Percentiles rank a stretch among this genome's conserved stretches.
Conservation (phyloP, 2,113 vertebrate species). For the Empidonax traillii region DNA sequence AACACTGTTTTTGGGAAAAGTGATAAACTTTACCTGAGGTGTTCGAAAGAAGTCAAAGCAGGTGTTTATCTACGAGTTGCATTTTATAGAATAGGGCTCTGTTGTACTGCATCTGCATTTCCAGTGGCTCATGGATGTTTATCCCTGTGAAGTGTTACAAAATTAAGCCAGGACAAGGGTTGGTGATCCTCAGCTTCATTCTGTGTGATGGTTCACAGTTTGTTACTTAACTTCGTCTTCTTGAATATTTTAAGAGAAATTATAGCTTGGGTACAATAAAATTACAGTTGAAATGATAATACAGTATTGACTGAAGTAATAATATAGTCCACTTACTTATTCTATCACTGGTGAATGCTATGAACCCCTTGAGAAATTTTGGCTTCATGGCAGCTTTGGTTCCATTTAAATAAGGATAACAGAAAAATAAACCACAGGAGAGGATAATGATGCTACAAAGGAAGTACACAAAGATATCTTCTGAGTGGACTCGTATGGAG, state of each 20-base stretch:
- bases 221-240: slow-evolving; percentile 47
- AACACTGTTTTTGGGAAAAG: not conserved
- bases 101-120: slow-evolving; percentile 56
- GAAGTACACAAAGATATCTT: slow-evolving; percentile 65
- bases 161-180: slow-evolving; percentile 25
- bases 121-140: slow-evolving; percentile 26
- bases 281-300: slow-evolving; percentile 52
- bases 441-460: slow-evolving; percentile 36
- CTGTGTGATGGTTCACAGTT: slow-evolving; percentile 21
- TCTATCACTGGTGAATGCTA: slow-evolving; percentile 38
- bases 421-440: slow-evolving; percentile 41
- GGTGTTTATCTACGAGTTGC: slow-evolving; percentile 19
- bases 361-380: slow-evolving; percentile 33
- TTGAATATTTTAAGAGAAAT: slow-evolving; percentile 53
- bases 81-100: slow-evolving; percentile 50
- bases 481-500: slow-evolving; percentile 75
- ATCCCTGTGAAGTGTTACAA: slow-evolving; percentile 67
- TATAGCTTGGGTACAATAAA: slow-evolving; percentile 66
- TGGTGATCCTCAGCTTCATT: slow-evolving; percentile 39
- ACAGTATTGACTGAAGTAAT: slow-evolving; percentile 63
- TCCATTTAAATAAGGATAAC: slow-evolving; percentile 48
- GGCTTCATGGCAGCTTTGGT: slow-evolving; percentile 67
- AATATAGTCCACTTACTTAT: slow-evolving; percentile 59
- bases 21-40: not conserved
- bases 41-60: not conserved